phyloP scores from a whole-genome alignment of 2,797 vertebrate genomes.

The Triplophysa bombifrons region DNA sequence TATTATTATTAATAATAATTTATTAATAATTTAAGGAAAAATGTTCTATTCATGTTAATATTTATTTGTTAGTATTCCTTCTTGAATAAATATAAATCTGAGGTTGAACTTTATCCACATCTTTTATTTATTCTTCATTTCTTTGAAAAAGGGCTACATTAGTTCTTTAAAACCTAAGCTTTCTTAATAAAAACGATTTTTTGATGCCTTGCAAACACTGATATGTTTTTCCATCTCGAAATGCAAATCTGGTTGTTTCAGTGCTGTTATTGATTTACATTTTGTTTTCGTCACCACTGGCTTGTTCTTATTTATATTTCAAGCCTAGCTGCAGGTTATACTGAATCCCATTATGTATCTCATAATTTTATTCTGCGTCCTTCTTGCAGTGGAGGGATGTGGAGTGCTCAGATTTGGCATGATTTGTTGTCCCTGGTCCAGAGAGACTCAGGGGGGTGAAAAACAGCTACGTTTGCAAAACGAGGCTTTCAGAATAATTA shows the following conservation, averaged over 20 bases:
- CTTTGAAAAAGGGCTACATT: too few relatives aligned
- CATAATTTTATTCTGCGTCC: conserved; percentile 50
- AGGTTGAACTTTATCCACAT: too few relatives aligned
- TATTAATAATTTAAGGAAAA: too few relatives aligned
- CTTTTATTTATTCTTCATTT: too few relatives aligned
- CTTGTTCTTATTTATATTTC: conserved; percentile 18
- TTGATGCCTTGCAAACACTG: background rate
- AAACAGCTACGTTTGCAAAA: conserved; percentile 75
- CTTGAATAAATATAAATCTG: too few relatives aligned
- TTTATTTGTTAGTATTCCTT: too few relatives aligned
- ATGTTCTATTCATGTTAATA: too few relatives aligned
- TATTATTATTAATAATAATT: too few relatives aligned
- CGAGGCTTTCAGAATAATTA: conserved; percentile 80
- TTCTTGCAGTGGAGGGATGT: conserved; percentile 54
- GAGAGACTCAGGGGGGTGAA: conserved; percentile 59
- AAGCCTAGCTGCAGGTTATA: conserved; percentile 13
- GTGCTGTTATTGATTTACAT: background rate
- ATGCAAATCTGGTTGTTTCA: background rate
- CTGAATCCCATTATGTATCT: background rate
- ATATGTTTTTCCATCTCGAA: background rate
- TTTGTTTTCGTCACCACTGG: background rate
- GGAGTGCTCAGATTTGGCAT: conserved; percentile 72
- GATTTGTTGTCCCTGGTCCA: conserved; percentile 70
- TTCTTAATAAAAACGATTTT: background rate
- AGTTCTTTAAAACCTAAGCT: background rate